Conservation (phyloP, 2,888 invertebrate genomes). For the Cantharis flavilabris region DNA sequence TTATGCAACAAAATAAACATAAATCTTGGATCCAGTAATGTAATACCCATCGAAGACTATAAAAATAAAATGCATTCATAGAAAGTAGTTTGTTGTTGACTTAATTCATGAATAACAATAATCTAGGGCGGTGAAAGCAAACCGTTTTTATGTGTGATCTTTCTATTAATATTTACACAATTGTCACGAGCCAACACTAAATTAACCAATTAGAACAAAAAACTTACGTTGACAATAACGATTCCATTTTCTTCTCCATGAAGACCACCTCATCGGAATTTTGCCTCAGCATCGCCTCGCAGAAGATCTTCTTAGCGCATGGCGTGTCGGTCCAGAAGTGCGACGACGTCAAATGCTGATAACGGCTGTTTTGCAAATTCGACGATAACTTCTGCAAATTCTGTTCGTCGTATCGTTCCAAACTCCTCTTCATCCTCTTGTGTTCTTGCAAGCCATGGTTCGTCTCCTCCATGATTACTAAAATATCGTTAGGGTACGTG, state of each 20-base stretch:
- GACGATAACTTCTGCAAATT: conserved; percentile 48
- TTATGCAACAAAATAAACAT: not conserved
- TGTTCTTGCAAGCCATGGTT: conserved; percentile 6
- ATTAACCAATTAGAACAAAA: not conserved
- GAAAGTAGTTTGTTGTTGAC: conserved; percentile 28
- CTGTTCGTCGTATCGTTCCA: conserved; percentile 52
- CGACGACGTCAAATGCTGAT: conserved; percentile 44
- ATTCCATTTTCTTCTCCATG: conserved; percentile 83
- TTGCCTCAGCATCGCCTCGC: conserved; percentile 73
- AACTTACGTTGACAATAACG: conserved; percentile 72
- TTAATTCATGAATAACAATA: conserved; percentile 15
- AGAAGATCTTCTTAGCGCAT: conserved; percentile 78
- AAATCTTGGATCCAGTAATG: not conserved
- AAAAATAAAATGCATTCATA: conserved; percentile 3
- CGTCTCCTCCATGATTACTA: conserved; percentile 44
- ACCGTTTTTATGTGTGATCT: conserved; percentile 11
- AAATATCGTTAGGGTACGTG: conserved; percentile 42
- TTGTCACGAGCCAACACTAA: not conserved
- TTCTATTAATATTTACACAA: conserved; percentile 2
- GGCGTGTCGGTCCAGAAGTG: conserved; percentile 74
- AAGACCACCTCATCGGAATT: conserved; percentile 70
- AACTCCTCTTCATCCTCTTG: conserved; percentile 23
- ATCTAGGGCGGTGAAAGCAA: conserved; percentile 35
- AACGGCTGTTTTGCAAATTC: conserved; percentile 43
- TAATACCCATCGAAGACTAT: not conserved